A percentile compares a stretch with the other conserved stretches of the same genome.
Conservation (phyloP, 2,113 vertebrate species). For the Amphiprion percula region DNA sequence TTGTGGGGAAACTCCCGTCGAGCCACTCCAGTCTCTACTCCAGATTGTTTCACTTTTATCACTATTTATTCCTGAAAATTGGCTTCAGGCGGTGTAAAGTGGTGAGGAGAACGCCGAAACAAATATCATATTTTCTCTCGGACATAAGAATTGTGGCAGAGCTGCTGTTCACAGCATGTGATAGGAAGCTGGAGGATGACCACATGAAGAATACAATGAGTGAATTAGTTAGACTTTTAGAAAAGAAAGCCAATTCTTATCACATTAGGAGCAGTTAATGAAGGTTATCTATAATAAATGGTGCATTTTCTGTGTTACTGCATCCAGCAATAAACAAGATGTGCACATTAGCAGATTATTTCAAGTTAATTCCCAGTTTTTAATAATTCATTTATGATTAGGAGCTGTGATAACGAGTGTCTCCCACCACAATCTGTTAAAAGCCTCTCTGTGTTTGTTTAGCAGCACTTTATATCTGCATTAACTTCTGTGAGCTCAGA, state of each 20-base stretch:
- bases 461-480: neutral
- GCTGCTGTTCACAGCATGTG: constrained; percentile 18
- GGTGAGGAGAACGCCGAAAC: constrained; percentile 23
- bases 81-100: constrained; percentile 49
- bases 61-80: constrained; percentile 55
- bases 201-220: neutral
- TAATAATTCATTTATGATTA: constrained; percentile 52
- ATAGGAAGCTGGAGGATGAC: constrained; percentile 10
- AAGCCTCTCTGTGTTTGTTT: constrained; percentile 16
- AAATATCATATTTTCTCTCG: constrained; percentile 45
- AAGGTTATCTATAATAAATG: constrained; percentile 7
- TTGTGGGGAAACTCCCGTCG: constrained; percentile 25
- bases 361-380: constrained; percentile 50
- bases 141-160: constrained; percentile 28
- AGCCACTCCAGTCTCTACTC: constrained; percentile 19
- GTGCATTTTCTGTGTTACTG: constrained; percentile 14
- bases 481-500: neutral
- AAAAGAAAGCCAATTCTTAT: constrained; percentile 1
- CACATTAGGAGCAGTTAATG: constrained; percentile 26
- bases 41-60: constrained; percentile 37
- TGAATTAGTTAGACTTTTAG: constrained; percentile 11
- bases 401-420: constrained; percentile 17
- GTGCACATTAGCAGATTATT: constrained; percentile 47
- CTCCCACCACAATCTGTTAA: constrained; percentile 4
- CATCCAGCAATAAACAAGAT: constrained; percentile 40